Conservation (phyloP, 2,113 vertebrate genomes). For the Pyxicephalus adspersus region DNA sequence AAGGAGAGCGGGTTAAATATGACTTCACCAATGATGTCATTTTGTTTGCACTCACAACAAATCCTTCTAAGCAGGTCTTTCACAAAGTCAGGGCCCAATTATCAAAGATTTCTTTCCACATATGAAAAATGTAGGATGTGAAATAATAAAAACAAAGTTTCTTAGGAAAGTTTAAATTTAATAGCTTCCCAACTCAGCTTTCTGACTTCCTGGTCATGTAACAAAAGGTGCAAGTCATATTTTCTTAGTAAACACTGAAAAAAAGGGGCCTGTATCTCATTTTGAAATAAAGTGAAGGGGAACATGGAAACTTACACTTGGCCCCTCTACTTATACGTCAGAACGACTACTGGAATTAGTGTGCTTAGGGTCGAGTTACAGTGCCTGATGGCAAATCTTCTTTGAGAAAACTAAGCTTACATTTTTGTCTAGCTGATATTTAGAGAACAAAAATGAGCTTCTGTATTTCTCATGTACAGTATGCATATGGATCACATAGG, state of each 20-base stretch:
- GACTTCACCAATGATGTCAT: conserved; percentile 51
- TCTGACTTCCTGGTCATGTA: conserved; percentile 45
- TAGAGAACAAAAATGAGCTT: conserved; percentile 12
- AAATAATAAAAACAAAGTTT: conserved; percentile 49
- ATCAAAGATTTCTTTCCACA: conserved; percentile 50
- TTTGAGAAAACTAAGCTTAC: conserved; percentile 36
- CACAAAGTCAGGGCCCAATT: conserved; percentile 38
- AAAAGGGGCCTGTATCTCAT: conserved; percentile 41
- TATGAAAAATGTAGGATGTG: conserved; percentile 45
- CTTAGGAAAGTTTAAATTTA: conserved; percentile 39
- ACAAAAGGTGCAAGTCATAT: conserved; percentile 55
- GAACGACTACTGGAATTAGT: conserved; percentile 49
- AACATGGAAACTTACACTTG: conserved; percentile 56
- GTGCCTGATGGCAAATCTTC: conserved; percentile 43
- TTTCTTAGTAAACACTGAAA: conserved; percentile 49
- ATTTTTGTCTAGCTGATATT: conserved; percentile 27
- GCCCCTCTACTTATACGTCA: conserved; percentile 49
- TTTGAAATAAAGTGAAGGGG: conserved; percentile 18
- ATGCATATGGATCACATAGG: too few relatives aligned
- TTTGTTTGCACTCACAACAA: conserved; percentile 36
- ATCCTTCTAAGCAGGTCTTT: conserved; percentile 44
- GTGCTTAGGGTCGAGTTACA: conserved; percentile 51
- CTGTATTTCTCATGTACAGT: neutral
- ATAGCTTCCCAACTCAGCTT: conserved; percentile 39
- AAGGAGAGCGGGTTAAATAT: conserved; percentile 26